Evolutionary conservation across 2,888 invertebrate genomes (phyloP), one percentile per base, ranked within the genome.

Genomic region (Sminthurinus aureus): DNA sequence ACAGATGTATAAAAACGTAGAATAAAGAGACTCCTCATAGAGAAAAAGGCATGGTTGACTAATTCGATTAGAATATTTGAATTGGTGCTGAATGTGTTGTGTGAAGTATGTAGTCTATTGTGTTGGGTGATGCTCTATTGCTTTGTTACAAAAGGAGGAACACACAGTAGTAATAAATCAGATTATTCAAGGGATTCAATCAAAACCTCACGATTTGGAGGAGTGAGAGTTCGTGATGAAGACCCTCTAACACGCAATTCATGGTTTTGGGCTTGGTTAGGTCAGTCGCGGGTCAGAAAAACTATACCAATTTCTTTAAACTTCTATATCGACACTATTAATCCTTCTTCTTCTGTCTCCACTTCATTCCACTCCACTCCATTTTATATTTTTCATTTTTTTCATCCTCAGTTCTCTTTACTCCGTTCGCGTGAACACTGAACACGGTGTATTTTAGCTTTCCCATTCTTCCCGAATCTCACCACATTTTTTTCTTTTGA

Each of bases 101-200:
- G 22, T 78, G 77, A 50, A 38, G 38, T 38, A 1, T 38, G 6
- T 74, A 13, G 78, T 78, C 26, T 1, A 67, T 66, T 64, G 74
- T 38, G 0, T 1, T 74, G 74, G 0, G 2, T 50, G 51, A 8
- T 26, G 26, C 50, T 50, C 6, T 50, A 51, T 76, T 22, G n/a
- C 58, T 20, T 76, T 52, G 76, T 66, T 26, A 51, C 20, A 38
- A 58, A 12, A 26, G 73, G 78, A 77, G 86, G 82, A 86, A 84
- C 85, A 85, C 83, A 83, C 81, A 84, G 73, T 83, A 83, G 84
- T 85, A 84, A 86, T 86, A 86, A 86, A 86, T 86, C 86, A 86
- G 86, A 82, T 85, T 84, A 86, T 86, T 85, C 82, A 84, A 85
- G 85, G 85, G 84, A 86, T 86, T 86, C 86, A 86, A 86, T 86